Evolutionary conservation across 2,797 vertebrate genomes (phyloP), one percentile per base, ranked within the genome.

Genomic region (Tadarida brasiliensis): DNA sequence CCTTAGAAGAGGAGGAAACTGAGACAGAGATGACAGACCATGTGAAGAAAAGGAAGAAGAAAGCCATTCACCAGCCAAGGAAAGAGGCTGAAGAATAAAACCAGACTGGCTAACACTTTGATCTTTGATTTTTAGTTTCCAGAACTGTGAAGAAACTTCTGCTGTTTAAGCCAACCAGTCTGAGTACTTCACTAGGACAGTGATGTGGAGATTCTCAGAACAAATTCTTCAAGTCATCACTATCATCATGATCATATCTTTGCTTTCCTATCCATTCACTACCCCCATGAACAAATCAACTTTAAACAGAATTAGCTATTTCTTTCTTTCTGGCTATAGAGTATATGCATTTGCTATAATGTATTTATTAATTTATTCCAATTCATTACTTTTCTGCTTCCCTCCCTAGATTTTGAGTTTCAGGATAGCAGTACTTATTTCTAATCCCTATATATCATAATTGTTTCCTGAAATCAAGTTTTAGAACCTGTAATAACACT

Each of bases 391-490:
- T 77, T 61, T 24, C 35, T 94, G 9, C 16, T 90, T 74, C 83
- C 35, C 39, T 76, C 30, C 24, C 22, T 70, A 56, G 65, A 92
- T 63, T 81, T 68, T 87, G n/a, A 84, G 33, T 35, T 47, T 35
- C 24, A 44, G 11, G 9, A 56, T 47, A 49, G 8, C 8, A 74
- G 49, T 73, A 85, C 54, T 39, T 73, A 86, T 78, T 82, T 93
- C 24, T 54, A 28, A 67, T 78, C 22, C 67, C 14, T 26, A 24
- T 26, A 70, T 84, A 51, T 33, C 1, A 51, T 47, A 11, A 76
- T 17, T 68, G 4, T 68, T 92, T 90, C 26, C 76, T 67, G 14
- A 95, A 91, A 59, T 92, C 39, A 57, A 84, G 5, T 76, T 90
- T 54, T 63, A 24, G 61, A 84, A 65, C 71, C 20, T 65, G 1